A percentile compares a stretch with the other conserved stretches of the same genome.
These are phyloP conservation scores for Xenopus tropicalis DNA, from an alignment of 2,113 vertebrate genomes.

Conservation along the genomic window UCB_Xtro_10.0 CM004446.2:100112501-100113000, in stretches of 20 bases:
- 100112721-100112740: neutral
- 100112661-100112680: too few species aligned
- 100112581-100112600: too few species aligned
- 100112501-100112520: neutral
- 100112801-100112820: neutral
- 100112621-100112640: neutral
- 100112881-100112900: constrained; percentile 47
- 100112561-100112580: neutral
- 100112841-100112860: constrained; percentile 22
- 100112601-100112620: constrained; percentile 5
- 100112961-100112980: too few species aligned
- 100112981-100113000: too few species aligned
- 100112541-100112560: neutral
- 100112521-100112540: neutral
- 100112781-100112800: constrained; percentile 14
- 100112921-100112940: neutral
- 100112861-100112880: neutral
- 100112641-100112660: too few species aligned
- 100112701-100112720: neutral
- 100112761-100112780: neutral
- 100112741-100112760: neutral
- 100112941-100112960: neutral
- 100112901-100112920: constrained; percentile 4
- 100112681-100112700: neutral
- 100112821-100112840: constrained; percentile 19